Evolutionary conservation across 2,113 vertebrate species (phyloP), one percentile per base, ranked within the genome.

Genomic region (Sialia sialis): DNA sequence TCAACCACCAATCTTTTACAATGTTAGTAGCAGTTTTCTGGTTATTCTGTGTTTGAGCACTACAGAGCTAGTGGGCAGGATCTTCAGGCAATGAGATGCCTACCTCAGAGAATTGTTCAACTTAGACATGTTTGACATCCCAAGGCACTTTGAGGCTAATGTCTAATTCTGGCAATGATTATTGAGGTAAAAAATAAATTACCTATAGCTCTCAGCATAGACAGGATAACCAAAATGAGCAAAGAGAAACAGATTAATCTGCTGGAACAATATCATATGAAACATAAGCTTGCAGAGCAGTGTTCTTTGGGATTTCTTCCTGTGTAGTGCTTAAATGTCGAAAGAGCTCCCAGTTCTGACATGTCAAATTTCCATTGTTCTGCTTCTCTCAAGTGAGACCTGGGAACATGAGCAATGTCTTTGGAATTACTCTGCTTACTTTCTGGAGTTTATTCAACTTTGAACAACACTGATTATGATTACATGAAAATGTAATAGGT

Each of bases 231-330:
- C 8, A 69, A 86, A 81, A 78, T 70, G 83, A 90, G 23, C 43
- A 38, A 73, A 93, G 43, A 80, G 72, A 48, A 95, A 46, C 44
- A 90, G 46, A 59, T 86, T 73, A 89, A 90, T 94, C n/a, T 78
- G 34, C 63, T 77, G 72, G 63, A 95, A 88, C 19, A 86, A 43
- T 51, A 51, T 76, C 21, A 39, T 76, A 5, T 46, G 72, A n/a
- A 63, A 19, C 48, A 32, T 44, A 55, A 67, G 22, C 16, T 80
- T 70, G n/a, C 55, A 44, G 48, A 90, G 36, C n/a, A 63, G 20
- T 66, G 62, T 96, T 88, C 64, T 78, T 68, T 75, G 63, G 74
- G 41, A 72, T 84, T 88, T 83, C 63, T 90, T 72, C 41, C 73
- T 85, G 14, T 69, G 87, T 90, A 73, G 49, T 38, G 10, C 49